Evolutionary conservation across 2,113 vertebrate genomes (phyloP), one percentile per base, ranked within the genome.

Genomic region (Apistogramma diplotaenia): DNA sequence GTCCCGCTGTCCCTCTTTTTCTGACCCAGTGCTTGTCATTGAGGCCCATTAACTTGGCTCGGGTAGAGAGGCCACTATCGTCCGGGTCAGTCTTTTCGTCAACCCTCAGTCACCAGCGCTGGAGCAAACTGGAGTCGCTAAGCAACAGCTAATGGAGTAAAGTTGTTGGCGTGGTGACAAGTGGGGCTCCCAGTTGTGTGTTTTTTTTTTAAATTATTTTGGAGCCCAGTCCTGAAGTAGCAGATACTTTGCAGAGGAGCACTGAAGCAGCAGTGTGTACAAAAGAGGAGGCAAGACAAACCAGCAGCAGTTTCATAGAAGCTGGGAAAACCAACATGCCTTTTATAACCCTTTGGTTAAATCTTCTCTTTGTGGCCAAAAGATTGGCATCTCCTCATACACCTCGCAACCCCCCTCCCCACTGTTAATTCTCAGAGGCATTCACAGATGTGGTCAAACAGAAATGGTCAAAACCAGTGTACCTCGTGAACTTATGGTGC

Each of bases 71-170:
- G 85, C 76, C 78, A 6, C 86, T 83, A 81, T 89, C 80, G 75
- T 89, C 92, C 79, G 83, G 89, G 84, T 87, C 88, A 86, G 82
- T 84, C 81, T 84, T 19, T 85, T 89, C 78, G 53, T 76, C 85
- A 83, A 76, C 76, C 83, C 84, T 83, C 84, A 72, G 78, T 67
- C 83, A 78, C 82, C 76, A 78, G 87, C 72, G 49, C 70, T 83
- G 81, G 55, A 70, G 76, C 87, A 58, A 79, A 72, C 84, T 9
- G 53, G 74, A 87, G 92, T 95, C 74, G 90, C 95, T 94, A 93
- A 92, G 95, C 94, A 95, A 96, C 94, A 58, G 84, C 84, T 79
- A 76, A 85, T 83, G 21, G 84, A 85, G 90, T 86, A 82, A 90
- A 92, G 89, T 86, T 81, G 89, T 86, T 94, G 92, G 90, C 89